phyloP scores from a whole-genome alignment of 2,113 vertebrate genomes.

The Prionailurus viverrinus region DNA sequence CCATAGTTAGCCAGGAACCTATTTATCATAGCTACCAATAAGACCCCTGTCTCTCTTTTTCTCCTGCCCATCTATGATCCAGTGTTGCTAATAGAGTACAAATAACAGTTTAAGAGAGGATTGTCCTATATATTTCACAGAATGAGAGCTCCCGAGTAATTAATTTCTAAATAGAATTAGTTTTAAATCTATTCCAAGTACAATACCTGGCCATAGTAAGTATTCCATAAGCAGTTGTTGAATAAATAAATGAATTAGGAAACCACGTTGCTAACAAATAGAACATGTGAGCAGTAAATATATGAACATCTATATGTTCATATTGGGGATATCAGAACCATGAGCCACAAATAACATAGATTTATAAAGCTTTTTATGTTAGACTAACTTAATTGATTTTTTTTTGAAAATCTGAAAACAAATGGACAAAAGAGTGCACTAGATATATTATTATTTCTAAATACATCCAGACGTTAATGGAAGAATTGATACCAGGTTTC shows the following conservation, averaged over 20 bases:
- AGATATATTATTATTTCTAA: slow-evolving; percentile 70
- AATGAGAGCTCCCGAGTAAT: neutral
- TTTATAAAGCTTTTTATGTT: slow-evolving; percentile 42
- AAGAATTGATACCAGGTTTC: slow-evolving; percentile 57
- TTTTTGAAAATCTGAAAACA: slow-evolving; percentile 54
- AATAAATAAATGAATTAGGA: slow-evolving; percentile 18
- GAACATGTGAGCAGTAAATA: neutral
- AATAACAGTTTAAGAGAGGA: neutral
- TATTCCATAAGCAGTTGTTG: neutral
- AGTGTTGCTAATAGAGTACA: neutral
- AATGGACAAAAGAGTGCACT: slow-evolving; percentile 1
- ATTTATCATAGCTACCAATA: neutral
- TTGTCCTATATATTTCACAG: neutral
- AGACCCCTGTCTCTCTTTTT: neutral
- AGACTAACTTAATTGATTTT: slow-evolving; percentile 58
- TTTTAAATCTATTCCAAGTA: neutral
- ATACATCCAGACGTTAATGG: slow-evolving; percentile 58
- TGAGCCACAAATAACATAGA: neutral
- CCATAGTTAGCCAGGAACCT: neutral
- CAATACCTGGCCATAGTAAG: neutral
- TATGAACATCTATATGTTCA: neutral
- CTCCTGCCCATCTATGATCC: neutral
- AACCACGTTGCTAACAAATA: neutral
- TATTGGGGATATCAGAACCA: neutral
- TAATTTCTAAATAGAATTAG: slow-evolving; percentile 14